Evolutionary conservation across 2,888 invertebrate genomes (phyloP), one percentile per base, ranked within the genome.

Genomic region (Apamea monoglypha): DNA sequence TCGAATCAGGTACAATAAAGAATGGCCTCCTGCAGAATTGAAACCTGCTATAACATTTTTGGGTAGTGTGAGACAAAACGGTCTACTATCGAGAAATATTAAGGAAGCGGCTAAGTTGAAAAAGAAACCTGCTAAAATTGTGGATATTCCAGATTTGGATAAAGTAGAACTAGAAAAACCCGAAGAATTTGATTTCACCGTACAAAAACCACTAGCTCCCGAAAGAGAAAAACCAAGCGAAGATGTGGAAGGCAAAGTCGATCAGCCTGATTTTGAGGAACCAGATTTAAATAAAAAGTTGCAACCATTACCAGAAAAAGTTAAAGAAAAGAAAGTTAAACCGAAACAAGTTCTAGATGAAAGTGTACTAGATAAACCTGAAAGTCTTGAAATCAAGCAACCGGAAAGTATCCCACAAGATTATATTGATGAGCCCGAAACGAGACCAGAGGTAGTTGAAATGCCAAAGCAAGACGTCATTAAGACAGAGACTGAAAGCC

Each of bases 11-110:
- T 97, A 97, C 88, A 88, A 97, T 50, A 94, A 96, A 68, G 97
- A 98, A 77, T 98, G 97, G 96, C 97, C 98, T 29, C 97, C 98
- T 4, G 93, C 96, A 84, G 94, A 97, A 78, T 90, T 97, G 14
- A 94, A 96, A 85, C 97, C 97, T 0, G 91, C 96, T 50, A 93
- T 98, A 16, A 96, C 97, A 8, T 93, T 95, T 74, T 92, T 98
- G 81, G 97, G 97, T 80, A 97, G 97, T 69, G 89, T 97, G 2
- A 97, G 97, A 89, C 97, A 97, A 90, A 97, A 96, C 87, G 98
- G 98, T 36, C 97, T 98, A 83, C 91, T 98, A 16, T 98, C 98
- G 0, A 97, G 98, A 89, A 98, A 98, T 91, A 96, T 97, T 21
- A 97, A 98, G 92, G 98, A 98, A 94, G 98, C 98, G 6, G 94